Evolutionary conservation across 2,113 vertebrate species (phyloP), one percentile per base, ranked within the genome.

Genomic region (Neodontobutis hainanensis): DNA sequence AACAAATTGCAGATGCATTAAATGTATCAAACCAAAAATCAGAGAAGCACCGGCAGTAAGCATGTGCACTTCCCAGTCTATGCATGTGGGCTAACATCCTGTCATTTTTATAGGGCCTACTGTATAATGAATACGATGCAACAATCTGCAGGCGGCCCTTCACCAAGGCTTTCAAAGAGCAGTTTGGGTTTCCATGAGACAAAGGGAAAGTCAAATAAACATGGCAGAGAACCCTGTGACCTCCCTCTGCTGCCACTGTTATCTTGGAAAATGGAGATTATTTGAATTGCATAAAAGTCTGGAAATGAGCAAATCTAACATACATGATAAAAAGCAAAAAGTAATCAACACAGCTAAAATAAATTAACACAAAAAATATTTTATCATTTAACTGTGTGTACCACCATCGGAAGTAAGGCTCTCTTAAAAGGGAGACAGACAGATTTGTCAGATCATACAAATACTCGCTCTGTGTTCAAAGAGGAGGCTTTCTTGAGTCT

Each of bases 401-500:
- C 16, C 16, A 50, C 4, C 50, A 34, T 2, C 10, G 4, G 6
- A 35, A 12, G 51, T 14, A 14, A 53, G 32, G 27, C 10, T 19
- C 15, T 19, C n/a, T 3, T 10, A 11, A 7, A 11, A 6, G 51
- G 51, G 51, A 53, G 27, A 53, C 36, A 38, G n/a, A 27, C 19
- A 40, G 38, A 38, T 12, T 35, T 6, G 51, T 35, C 5, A 19
- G 68, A 90, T 87, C 81, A 85, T 87, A 85, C 69, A 55, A 73
- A 66, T 77, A 68, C 69, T 64, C 72, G 80, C 80, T 73, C 64
- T 14, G 63, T 73, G 78, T 85, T 89, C 80, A 78, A 75, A 80
- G 65, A 79, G 73, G 48, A 60, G 36, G 27, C 68, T 81, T 87
- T 86, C 83, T 83, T 67, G 52, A 73, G 61, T 84, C 77, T 87